Base-by-base conservation (phyloP, 1,140 invertebrate genomes). In the Zaprionus ghesquierei region DNA sequence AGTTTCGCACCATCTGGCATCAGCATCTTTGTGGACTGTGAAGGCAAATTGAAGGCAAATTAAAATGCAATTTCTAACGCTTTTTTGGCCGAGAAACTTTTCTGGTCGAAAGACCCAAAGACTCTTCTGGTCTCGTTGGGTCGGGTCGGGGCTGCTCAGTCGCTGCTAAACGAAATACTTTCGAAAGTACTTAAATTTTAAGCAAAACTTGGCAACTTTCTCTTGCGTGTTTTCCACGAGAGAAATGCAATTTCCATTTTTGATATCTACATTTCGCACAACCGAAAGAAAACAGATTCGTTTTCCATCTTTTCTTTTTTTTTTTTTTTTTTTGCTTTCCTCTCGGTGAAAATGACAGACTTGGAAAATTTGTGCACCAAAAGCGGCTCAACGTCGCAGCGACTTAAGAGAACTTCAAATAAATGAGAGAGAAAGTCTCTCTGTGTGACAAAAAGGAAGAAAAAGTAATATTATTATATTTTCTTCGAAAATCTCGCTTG, bases 61-160 rank as follows among this genome's bases (percentile, higher is more conserved):
- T 87, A 82, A 87, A 87, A 87, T 77, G 79, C 81, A 87, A 82
- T 87, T 82, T 87, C 72, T 62, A 71, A 76, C 82, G 75, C 75
- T 78, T 81, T n/a, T 81, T 54, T 71, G 59, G 59, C 66, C 71
- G 9, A 82, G n/a, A 65, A 38, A 69, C 44, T 77, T 77, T 66
- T 58, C 27, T n/a, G n/a, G n/a, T n/a, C n/a, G n/a, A 29, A 38
- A 38, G 46, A 18, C 49, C 54, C 49, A 61, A 13, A 33, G 53
- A 29, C 51, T 29, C 51, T 35, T 38, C 51, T 38, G 3, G 53
- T 50, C 5, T 38, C 35, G n/a, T 35, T 35, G 33, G 33, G 33
- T 13, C 33, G 5, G 33, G 12, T 35, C 13, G 23, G 23, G 23
- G 22, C 31, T 22, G 22, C 33, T 62, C 31, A 41, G 49, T 13